Base-by-base conservation (phyloP, 2,888 invertebrate genomes). In the Scaptomyza parva region DNA sequence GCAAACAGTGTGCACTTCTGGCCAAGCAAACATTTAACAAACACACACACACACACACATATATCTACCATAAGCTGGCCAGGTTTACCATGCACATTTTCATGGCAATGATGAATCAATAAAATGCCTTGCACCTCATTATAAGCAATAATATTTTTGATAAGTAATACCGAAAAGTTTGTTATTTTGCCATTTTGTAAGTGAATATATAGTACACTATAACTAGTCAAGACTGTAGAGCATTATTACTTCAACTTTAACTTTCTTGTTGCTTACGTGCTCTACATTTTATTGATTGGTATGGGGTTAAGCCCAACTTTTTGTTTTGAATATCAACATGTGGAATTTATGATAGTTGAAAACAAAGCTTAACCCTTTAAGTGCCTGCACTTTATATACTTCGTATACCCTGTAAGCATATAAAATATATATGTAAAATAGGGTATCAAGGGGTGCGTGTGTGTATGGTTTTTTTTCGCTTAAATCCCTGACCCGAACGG, bases 1-100 rank as follows among this genome's bases (percentile, higher is more conserved):
- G 79, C 78, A 82, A 82, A 78, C 76, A 78, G 55, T 62, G 59
- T 82, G 76, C 73, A 78, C 64, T 78, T 76, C 58, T 75, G 63
- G 60, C 60, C 45, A 47, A 24, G 39, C 57, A 50, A 41, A 45
- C 26, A 35, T 35, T 24, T 11, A 17, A 48, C 41, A 18, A 22
- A 43, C 9, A 20, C 17, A 17, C 12, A 44, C 12, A 22, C 40
- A 40, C 20, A 41, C 9, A 41, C 14, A 14, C 43, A 26, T 9
- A 20, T 2, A 24, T 2, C 5, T 9, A 20, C 7, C 17, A 12
- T n/a, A 26, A 4, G 11, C 3, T 30, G 33, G 33, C n/a, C 14
- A 22, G 45, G 17, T 22, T 22, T 22, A 12, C n/a, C 20, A 41
- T 47, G 52, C 53, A 57, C 48, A 57, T 35, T 52, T 52, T 65